Conservation (phyloP, 2,888 invertebrate species). For the Nemotelus nigrinus region DNA sequence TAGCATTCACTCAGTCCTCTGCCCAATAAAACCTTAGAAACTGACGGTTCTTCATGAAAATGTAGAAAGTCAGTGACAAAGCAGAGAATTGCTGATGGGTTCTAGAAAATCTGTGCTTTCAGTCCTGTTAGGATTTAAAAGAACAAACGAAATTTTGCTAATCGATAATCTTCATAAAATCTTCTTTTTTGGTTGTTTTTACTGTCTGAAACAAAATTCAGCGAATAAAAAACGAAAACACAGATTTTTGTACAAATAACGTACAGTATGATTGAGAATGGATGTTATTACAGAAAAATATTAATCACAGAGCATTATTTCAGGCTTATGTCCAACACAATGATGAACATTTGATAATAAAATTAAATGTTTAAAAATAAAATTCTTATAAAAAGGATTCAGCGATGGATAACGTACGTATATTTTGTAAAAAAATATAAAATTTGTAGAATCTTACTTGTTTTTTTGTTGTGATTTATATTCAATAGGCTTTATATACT, state of each 20-base stretch:
- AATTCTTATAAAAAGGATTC: conserved; percentile 49
- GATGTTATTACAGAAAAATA: conserved; percentile 56
- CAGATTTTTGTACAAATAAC: conserved; percentile 34
- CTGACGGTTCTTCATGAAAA: conserved; percentile 33
- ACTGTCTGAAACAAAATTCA: not conserved
- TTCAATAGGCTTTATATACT: not conserved
- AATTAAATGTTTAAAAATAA: conserved; percentile 51
- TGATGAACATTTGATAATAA: conserved; percentile 49
- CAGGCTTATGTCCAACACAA: conserved; percentile 55
- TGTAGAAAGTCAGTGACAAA: conserved; percentile 37
- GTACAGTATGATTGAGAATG: conserved; percentile 55
- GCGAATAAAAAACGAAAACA: conserved; percentile 33
- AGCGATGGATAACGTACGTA: conserved; percentile 56
- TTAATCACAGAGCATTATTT: conserved; percentile 59
- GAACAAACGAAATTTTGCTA: too few species aligned
- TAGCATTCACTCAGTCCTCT: conserved; percentile 20
- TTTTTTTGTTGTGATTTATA: not conserved
- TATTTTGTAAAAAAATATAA: conserved; percentile 55
- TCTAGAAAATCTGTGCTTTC: conserved; percentile 46
- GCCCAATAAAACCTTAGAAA: conserved; percentile 27
- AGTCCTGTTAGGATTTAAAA: too few species aligned
- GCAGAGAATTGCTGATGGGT: conserved; percentile 51
- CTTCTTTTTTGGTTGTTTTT: too few species aligned
- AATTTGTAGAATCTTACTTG: conserved; percentile 50
- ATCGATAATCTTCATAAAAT: too few species aligned